These are phyloP conservation scores for Melipona beecheii DNA, from an alignment of 2,888 invertebrate species.

Conservation along the genomic window DNA sequence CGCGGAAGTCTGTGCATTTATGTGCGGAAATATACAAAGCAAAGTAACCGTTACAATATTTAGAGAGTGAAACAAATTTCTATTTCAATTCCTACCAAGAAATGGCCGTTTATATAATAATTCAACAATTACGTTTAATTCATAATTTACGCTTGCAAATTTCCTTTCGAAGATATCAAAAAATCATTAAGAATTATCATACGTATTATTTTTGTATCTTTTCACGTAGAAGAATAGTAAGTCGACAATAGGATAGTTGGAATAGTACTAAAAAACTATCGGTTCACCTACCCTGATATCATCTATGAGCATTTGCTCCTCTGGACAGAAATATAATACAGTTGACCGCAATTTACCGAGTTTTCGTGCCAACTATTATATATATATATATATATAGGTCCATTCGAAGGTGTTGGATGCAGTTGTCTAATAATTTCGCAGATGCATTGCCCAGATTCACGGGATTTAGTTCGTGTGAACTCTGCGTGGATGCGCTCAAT, in stretches of 20 bases:
- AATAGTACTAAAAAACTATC: conserved; percentile 11
- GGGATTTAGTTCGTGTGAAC: conserved; percentile 1
- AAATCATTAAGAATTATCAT: neutral
- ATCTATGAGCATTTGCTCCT: conserved; percentile 5
- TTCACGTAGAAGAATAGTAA: conserved; percentile 4
- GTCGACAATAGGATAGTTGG: neutral
- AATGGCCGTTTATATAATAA: neutral
- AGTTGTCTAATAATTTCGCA: conserved; percentile 29
- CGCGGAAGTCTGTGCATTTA: conserved; percentile 1
- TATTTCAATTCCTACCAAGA: neutral
- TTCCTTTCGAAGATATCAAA: neutral
- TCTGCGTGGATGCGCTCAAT: conserved; percentile 15
- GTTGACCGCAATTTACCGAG: conserved; percentile 56
- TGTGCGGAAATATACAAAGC: neutral
- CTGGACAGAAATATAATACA: conserved; percentile 57
- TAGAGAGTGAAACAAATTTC: conserved; percentile 7
- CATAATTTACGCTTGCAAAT: conserved; percentile 13
- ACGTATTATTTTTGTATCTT: neutral
- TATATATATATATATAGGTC: conserved; percentile 23
- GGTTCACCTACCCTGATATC: conserved; percentile 43
- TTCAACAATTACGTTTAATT: neutral
- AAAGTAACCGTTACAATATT: neutral
- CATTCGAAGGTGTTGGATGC: conserved; percentile 6
- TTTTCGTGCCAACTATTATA: conserved; percentile 62
- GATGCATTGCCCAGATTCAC: neutral